Percentiles rank a stretch among this genome's conserved stretches.
These are phyloP conservation scores for Philaethria dido DNA, from an alignment of 2,888 invertebrate species.

Conservation along the genomic window DNA sequence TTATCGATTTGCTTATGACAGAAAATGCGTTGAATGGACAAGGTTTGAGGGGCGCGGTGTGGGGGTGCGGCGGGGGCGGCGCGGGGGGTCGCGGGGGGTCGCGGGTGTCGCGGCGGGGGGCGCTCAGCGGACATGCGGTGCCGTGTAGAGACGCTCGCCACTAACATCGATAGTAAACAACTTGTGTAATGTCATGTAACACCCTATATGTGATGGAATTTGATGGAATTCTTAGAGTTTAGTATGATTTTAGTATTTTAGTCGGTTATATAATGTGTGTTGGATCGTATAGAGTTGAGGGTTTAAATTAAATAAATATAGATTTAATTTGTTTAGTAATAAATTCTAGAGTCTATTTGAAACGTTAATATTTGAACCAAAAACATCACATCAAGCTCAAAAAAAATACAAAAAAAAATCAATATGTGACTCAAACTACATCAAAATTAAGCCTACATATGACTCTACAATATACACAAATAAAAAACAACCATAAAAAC, in stretches of 20 bases:
- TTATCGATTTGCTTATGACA: slow-evolving; percentile 83
- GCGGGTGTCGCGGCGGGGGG: slow-evolving; percentile 44
- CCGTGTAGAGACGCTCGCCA: slow-evolving; percentile 44
- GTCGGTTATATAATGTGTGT: too few species aligned
- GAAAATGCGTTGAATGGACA: slow-evolving; percentile 82
- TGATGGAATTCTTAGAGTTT: too few species aligned
- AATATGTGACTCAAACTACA: not conserved
- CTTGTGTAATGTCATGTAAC: not conserved
- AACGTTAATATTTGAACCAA: not conserved
- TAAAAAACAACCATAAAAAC: not conserved
- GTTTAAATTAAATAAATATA: not conserved
- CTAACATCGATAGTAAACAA: slow-evolving; percentile 27
- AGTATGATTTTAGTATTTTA: too few species aligned
- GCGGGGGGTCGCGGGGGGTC: slow-evolving; percentile 45
- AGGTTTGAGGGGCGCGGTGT: slow-evolving; percentile 54
- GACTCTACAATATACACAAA: not conserved
- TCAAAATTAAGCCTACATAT: not conserved
- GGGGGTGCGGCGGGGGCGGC: slow-evolving; percentile 45
- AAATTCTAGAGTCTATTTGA: not conserved
- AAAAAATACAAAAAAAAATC: not conserved
- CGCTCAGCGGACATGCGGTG: slow-evolving; percentile 47
- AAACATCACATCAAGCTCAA: not conserved
- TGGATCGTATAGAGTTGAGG: too few species aligned
- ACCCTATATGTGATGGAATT: not conserved
- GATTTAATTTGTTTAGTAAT: not conserved